Conservation (phyloP, 2,797 vertebrate genomes). For the Schizopygopsis pylzovi region DNA sequence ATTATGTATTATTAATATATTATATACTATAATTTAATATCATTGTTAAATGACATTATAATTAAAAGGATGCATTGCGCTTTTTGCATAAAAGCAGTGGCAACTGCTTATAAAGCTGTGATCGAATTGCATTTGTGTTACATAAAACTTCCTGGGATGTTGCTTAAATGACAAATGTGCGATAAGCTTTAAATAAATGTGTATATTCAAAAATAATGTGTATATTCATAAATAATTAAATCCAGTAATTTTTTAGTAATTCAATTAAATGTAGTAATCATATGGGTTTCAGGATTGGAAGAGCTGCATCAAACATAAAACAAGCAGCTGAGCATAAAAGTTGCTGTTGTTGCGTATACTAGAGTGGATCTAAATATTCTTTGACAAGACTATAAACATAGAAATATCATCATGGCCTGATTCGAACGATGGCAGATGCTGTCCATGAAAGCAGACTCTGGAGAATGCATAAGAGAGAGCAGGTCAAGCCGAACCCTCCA, state of each 20-base stretch:
- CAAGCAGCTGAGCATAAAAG: neutral
- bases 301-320: neutral
- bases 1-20: neutral
- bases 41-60: neutral
- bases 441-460: slow-evolving; percentile 36
- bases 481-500: slow-evolving; percentile 47
- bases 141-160: neutral
- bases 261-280: neutral
- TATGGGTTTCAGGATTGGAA: neutral
- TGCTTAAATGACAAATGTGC: neutral
- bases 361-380: slow-evolving; percentile 1
- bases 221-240: no score
- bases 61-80: neutral
- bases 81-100: neutral
- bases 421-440: slow-evolving; percentile 49
- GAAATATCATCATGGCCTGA: slow-evolving; percentile 43
- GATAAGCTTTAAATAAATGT: neutral
- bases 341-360: slow-evolving; percentile 5
- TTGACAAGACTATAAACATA: slow-evolving; percentile 43
- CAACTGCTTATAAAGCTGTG: neutral
- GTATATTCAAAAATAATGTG: neutral
- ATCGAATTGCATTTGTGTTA: neutral
- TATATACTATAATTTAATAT: neutral
- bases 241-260: no score
- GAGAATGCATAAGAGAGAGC: slow-evolving; percentile 48